Percentiles rank a stretch among this genome's conserved stretches.
These are phyloP conservation scores for Habroteleia sp. DNA, from an alignment of 2,888 invertebrate genomes.

Conservation along the genomic window DNA sequence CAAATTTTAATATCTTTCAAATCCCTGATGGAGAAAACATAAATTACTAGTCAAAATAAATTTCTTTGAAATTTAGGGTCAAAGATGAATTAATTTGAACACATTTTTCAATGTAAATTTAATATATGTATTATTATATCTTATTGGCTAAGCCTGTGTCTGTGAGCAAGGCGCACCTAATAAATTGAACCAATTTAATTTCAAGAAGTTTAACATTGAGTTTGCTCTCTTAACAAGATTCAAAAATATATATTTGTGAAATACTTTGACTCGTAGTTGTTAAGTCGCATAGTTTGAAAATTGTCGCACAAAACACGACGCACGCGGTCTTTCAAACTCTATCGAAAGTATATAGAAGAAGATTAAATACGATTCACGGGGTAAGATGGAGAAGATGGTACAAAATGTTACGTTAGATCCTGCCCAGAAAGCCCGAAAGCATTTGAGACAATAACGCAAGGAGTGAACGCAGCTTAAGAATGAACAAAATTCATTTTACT, in stretches of 20 bases:
- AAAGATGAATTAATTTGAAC: too few relatives aligned
- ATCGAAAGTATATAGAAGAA: conserved; percentile 28
- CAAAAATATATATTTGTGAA: conserved; percentile 7
- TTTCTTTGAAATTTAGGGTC: too few relatives aligned
- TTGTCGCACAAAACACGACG: conserved; percentile 8
- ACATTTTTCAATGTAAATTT: too few relatives aligned
- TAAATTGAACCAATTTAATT: too few relatives aligned
- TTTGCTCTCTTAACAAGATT: too few relatives aligned
- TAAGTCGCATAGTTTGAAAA: conserved; percentile 24
- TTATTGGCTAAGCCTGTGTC: too few relatives aligned
- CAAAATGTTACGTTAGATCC: conserved; percentile 25
- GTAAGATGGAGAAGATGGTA: conserved; percentile 33
- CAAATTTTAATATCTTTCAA: too few relatives aligned
- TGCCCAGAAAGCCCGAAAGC: conserved; percentile 25
- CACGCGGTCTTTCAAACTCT: conserved; percentile 24
- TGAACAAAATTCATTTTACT: conserved; percentile 19
- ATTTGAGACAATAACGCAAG: conserved; percentile 35
- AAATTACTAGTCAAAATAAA: too few relatives aligned
- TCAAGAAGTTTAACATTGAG: too few relatives aligned
- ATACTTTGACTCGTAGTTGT: conserved; percentile 8
- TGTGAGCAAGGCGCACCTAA: too few relatives aligned
- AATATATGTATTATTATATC: too few relatives aligned
- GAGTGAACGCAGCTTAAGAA: conserved; percentile 16
- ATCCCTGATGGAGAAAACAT: too few relatives aligned
- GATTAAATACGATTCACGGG: conserved; percentile 41